phyloP scores from a whole-genome alignment of 2,888 invertebrate genomes.

The Craniophora ligustri region DNA sequence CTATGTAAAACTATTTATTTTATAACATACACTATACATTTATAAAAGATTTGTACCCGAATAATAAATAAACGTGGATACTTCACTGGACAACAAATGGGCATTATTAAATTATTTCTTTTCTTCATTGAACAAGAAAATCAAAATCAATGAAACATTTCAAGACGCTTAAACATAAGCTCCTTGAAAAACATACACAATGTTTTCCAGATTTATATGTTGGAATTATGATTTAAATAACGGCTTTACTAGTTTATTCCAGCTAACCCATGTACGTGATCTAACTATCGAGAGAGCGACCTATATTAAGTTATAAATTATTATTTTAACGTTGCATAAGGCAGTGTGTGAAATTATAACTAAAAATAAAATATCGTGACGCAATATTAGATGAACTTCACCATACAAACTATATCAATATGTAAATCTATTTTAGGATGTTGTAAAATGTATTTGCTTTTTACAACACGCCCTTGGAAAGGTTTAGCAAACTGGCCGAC shows the following conservation, averaged over 20 bases:
- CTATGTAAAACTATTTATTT: too few species aligned
- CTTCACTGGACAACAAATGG: too few species aligned
- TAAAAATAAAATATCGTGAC: constrained; percentile 68
- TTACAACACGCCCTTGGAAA: constrained; percentile 76
- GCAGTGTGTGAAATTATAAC: constrained; percentile 59
- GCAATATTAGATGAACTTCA: constrained; percentile 67
- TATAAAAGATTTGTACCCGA: too few species aligned
- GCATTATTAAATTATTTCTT: too few species aligned
- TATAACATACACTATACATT: too few species aligned
- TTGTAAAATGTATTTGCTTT: constrained; percentile 79
- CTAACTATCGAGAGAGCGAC: constrained; percentile 11
- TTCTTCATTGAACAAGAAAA: too few species aligned
- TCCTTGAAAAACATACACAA: too few species aligned
- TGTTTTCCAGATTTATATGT: too few species aligned
- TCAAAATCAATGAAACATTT: too few species aligned
- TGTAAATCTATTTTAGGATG: constrained; percentile 73
- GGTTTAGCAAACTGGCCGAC: constrained; percentile 65
- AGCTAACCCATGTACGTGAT: constrained; percentile 16
- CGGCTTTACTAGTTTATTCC: constrained; percentile 14
- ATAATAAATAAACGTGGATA: too few species aligned
- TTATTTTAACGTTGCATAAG: constrained; percentile 57
- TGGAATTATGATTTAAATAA: constrained; percentile 30
- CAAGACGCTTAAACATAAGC: too few species aligned
- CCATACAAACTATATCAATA: constrained; percentile 67
- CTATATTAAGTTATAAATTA: constrained; percentile 28